Percentiles rank a stretch among this genome's conserved stretches.
Conservation (phyloP, 2,113 vertebrate species). For the Cathartes aura region DNA sequence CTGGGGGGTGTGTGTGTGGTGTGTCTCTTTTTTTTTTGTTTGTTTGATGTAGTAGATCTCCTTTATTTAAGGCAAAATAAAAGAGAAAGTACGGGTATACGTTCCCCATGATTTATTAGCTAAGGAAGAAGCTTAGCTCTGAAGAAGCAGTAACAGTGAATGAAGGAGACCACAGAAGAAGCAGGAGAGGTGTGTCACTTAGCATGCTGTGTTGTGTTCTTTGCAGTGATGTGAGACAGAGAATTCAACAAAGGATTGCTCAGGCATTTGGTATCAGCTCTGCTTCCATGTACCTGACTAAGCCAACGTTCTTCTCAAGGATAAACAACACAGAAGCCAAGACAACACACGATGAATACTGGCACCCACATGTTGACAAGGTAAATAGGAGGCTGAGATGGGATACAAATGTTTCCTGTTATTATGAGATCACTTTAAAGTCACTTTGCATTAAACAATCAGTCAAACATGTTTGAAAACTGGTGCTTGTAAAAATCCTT, state of each 20-base stretch:
- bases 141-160: neutral
- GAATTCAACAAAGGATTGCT: conserved; percentile 87
- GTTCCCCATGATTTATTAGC: neutral
- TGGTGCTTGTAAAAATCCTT: neutral
- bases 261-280: conserved; percentile 83
- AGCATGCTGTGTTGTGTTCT: neutral
- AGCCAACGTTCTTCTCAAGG: conserved; percentile 97
- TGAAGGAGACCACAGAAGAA: neutral
- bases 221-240: conserved; percentile 81
- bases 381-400: conserved; percentile 60
- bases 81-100: accelerated
- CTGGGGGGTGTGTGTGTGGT: too few relatives aligned
- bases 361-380: conserved; percentile 97
- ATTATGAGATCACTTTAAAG: neutral
- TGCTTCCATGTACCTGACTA: conserved; percentile 87
- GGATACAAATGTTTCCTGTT: neutral
- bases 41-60: neutral
- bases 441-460: neutral
- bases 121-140: neutral
- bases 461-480: neutral
- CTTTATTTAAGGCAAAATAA: neutral
- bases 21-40: too few relatives aligned
- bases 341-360: conserved; percentile 93
- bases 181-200: too few relatives aligned
- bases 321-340: conserved; percentile 90